Conservation (phyloP, 2,888 invertebrate species). For the Cyaniris semiargus region DNA sequence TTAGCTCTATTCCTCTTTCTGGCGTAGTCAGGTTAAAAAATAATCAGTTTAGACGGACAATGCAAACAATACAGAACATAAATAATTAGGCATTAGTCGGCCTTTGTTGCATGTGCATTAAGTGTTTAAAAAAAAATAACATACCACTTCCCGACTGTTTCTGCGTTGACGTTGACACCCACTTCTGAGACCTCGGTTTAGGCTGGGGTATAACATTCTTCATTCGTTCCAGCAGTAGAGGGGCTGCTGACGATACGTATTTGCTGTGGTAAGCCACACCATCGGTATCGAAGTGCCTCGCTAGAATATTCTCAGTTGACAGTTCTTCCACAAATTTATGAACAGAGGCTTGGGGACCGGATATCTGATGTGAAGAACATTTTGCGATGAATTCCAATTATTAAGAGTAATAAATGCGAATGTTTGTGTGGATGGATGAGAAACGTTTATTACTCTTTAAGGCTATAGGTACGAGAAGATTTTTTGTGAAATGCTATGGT, state of each 20-base stretch:
- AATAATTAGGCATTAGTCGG: too few species aligned
- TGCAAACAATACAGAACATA: too few species aligned
- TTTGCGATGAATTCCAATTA: neutral
- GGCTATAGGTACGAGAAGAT: too few species aligned
- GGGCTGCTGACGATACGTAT: constrained; percentile 2
- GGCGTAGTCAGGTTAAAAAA: too few species aligned
- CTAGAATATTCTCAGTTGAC: neutral
- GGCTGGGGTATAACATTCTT: constrained; percentile 1
- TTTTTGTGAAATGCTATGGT: too few species aligned
- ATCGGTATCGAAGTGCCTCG: constrained; percentile 5
- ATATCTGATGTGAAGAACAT: neutral
- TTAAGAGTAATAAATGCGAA: neutral
- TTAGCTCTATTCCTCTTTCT: neutral
- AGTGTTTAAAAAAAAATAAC: neutral
- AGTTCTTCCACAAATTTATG: constrained; percentile 15
- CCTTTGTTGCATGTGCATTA: too few species aligned
- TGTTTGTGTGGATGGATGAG: neutral
- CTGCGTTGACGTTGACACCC: constrained; percentile 21
- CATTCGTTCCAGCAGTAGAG: neutral
- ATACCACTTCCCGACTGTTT: neutral
- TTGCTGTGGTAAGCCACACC: constrained; percentile 19
- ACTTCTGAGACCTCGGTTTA: constrained; percentile 6
- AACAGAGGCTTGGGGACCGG: constrained; percentile 7
- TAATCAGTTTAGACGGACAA: too few species aligned
- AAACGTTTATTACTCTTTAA: too few species aligned